Base-by-base conservation (phyloP, 2,888 invertebrate genomes). In the Cephus nigrinus region DNA sequence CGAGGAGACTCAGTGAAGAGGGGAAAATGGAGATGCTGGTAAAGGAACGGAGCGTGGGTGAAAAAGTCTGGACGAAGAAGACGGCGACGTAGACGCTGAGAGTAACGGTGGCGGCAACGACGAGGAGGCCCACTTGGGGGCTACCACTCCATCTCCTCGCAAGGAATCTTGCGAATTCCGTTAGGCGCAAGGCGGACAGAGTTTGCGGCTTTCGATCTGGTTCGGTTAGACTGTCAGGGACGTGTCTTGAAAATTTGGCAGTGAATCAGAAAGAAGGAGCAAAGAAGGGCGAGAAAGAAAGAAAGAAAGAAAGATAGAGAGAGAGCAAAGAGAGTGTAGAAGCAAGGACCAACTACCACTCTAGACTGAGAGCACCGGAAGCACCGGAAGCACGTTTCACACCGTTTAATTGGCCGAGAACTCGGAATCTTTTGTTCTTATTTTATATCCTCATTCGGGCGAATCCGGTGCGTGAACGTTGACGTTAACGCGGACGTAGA, bases 31-130 rank as follows among this genome's bases (percentile, higher is more conserved):
- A 40, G 15, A 40, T 40, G 40, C 15, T 40, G 15, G 4, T 15
- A 4, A 15, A 40, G 15, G 15, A 40, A 15, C 40, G 40, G 15
- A 40, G 15, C 1, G 15, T 40, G 15, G 40, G 0, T 40, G 40
- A 40, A 40, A 40, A 15, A 40, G 40, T 40, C 12, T 40, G 4
- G 36, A 36, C 4, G 36, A 40, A 40, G 15, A 40, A 15, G 36
- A 12, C 36, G 36, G 36, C 12, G 40, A 40, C 5, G 40, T 40
- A 5, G 40, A 40, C 11, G n/a, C 79, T 80, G 82, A 81, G 81
- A 81, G 79, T 69, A 69, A 73, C 36, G 69, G 73, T 73, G 71
- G 71, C 75, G 75, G 73, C 68, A 72, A 75, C 71, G 79, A 76
- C 35, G 71, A 73, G 78, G 78, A 74, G 73, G 73, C 55, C 55